Evolutionary conservation across 2,888 invertebrate species (phyloP).

Genomic region (Nudaria mundana): DNA sequence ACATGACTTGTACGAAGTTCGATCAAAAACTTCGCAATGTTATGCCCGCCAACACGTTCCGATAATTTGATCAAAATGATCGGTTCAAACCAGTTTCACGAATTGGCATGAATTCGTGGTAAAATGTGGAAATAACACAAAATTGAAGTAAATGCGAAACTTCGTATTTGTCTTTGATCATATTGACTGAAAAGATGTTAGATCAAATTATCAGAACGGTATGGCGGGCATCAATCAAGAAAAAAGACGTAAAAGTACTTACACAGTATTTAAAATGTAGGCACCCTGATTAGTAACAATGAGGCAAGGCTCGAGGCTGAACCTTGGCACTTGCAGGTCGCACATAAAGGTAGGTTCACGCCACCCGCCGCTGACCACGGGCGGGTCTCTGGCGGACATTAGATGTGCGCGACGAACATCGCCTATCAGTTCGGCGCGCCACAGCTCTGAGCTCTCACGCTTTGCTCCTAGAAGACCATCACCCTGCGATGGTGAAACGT

Average conservation of each 20-base stretch:
- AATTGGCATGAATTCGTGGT: no score
- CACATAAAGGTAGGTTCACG: constrained; percentile 69
- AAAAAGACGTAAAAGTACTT: constrained; percentile 43
- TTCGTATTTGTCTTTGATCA: no score
- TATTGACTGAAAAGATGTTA: no score
- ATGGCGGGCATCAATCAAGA: no score
- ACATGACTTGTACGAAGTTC: no score
- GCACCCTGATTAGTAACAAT: constrained; percentile 79
- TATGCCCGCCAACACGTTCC: no score
- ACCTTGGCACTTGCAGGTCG: constrained; percentile 67
- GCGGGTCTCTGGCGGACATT: constrained; percentile 57
- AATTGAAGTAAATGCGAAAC: no score
- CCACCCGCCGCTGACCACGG: constrained; percentile 50
- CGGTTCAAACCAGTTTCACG: no score
- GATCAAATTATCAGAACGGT: no score
- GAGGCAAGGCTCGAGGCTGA: constrained; percentile 73
- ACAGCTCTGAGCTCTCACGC: constrained; percentile 60
- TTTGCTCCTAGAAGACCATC: constrained; percentile 57
- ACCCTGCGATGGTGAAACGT: constrained; percentile 39
- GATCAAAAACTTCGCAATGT: no score
- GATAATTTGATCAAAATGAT: no score
- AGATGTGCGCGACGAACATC: constrained; percentile 58
- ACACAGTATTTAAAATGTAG: constrained; percentile 78
- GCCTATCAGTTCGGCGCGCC: constrained; percentile 68
- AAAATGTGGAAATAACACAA: no score